phyloP scores from a whole-genome alignment of 1,140 invertebrate species.

The Coenobita brevimanus region DNA sequence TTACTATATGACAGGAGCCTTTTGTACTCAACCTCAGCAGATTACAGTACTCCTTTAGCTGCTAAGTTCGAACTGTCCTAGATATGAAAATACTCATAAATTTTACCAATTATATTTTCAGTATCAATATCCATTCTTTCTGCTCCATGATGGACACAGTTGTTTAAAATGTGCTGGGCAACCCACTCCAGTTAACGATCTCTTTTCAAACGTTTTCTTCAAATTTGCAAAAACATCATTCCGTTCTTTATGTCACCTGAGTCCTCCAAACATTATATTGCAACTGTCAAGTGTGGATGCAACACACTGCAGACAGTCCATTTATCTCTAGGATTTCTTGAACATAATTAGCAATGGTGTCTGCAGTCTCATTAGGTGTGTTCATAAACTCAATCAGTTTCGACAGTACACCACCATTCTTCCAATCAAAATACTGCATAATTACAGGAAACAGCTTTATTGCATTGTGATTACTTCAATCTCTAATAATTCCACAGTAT shows the following conservation, averaged over 20 bases:
- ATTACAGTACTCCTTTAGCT: conserved; percentile 40
- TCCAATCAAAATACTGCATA: conserved; percentile 35
- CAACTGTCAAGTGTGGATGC: conserved; percentile 32
- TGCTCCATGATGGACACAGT: conserved; percentile 51
- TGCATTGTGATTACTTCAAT: too few species aligned
- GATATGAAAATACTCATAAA: conserved; percentile 56
- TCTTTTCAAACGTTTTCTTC: conserved; percentile 24
- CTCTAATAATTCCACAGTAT: too few species aligned
- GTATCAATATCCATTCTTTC: conserved; percentile 53
- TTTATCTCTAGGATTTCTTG: conserved; percentile 7
- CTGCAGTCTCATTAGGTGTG: conserved; percentile 23
- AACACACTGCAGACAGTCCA: conserved; percentile 1
- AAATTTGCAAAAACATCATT: conserved; percentile 53
- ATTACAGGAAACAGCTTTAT: conserved; percentile 44
- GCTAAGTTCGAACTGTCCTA: conserved; percentile 45
- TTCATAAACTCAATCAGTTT: conserved; percentile 22
- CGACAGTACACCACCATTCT: conserved; percentile 17
- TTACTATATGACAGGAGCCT: conserved; percentile 46
- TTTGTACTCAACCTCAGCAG: conserved; percentile 16
- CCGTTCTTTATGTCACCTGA: neutral
- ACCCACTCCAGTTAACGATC: conserved; percentile 44
- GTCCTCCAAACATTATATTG: conserved; percentile 48
- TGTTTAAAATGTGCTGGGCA: conserved; percentile 48
- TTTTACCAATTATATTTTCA: too few species aligned
- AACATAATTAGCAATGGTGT: conserved; percentile 9